Percentiles rank a stretch among this genome's conserved stretches.
Conservation (phyloP, 2,797 vertebrate species). For the Sebastes oblongus region DNA sequence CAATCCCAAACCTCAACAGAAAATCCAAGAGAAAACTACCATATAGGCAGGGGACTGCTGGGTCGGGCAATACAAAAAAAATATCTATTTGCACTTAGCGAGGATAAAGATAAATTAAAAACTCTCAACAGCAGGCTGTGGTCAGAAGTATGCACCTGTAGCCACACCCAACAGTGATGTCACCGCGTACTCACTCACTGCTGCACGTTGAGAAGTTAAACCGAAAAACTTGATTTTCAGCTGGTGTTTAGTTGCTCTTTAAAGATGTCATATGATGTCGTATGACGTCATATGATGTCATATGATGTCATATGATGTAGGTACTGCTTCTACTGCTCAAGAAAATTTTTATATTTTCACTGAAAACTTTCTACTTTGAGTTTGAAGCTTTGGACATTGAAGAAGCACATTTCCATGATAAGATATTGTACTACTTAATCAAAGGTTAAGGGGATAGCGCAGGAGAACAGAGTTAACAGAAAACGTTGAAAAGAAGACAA, state of each 20-base stretch:
- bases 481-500: neutral
- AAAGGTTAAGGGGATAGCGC: neutral
- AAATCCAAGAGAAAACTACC: neutral
- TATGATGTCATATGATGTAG: neutral
- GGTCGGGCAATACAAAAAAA: neutral
- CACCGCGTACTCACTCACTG: neutral
- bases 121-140: neutral
- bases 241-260: slow-evolving; percentile 14
- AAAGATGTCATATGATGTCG: neutral
- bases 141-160: neutral
- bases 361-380: neutral
- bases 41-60: neutral
- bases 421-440: neutral
- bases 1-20: neutral
- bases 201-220: neutral
- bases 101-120: neutral
- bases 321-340: slow-evolving; percentile 1
- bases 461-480: neutral
- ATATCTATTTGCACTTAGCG: neutral
- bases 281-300: neutral
- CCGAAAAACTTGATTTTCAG: neutral
- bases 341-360: neutral
- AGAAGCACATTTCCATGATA: neutral
- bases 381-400: neutral
- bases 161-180: neutral